These are phyloP conservation scores for Oceanodroma leucorhoa DNA, from an alignment of 2,797 vertebrate genomes.

Conservation along the genomic window DNA sequence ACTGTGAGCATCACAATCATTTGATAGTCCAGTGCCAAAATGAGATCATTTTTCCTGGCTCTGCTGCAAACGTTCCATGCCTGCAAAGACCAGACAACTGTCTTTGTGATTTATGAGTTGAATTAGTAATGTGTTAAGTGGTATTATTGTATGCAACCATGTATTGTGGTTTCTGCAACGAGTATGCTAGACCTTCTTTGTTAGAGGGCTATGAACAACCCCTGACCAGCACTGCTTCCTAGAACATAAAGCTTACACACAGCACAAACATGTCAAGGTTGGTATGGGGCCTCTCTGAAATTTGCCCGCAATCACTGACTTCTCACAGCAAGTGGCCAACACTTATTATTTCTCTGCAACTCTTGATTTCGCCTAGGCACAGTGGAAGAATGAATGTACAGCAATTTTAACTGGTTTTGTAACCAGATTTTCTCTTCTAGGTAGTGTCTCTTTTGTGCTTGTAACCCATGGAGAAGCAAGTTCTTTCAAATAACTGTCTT, in stretches of 20 bases:
- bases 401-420: neutral
- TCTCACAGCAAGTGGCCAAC: neutral
- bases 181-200: neutral
- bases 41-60: neutral
- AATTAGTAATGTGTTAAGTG: neutral
- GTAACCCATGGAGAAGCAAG: neutral
- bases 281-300: neutral
- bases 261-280: neutral
- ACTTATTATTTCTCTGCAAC: neutral
- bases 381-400: neutral
- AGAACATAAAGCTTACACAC: rapidly evolving
- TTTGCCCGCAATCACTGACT: neutral
- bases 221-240: neutral
- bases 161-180: neutral
- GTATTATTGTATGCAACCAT: neutral
- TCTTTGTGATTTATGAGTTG: neutral
- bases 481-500: neutral
- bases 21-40: neutral
- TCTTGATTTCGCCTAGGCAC: neutral
- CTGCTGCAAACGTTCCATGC: neutral
- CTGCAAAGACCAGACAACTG: neutral
- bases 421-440: neutral
- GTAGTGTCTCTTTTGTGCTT: neutral
- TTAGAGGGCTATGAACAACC: neutral
- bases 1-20: neutral